Percentiles rank a stretch among this genome's conserved stretches.
phyloP scores from a whole-genome alignment of 1,140 invertebrate species.

The Stegodyphus mimosarum region DNA sequence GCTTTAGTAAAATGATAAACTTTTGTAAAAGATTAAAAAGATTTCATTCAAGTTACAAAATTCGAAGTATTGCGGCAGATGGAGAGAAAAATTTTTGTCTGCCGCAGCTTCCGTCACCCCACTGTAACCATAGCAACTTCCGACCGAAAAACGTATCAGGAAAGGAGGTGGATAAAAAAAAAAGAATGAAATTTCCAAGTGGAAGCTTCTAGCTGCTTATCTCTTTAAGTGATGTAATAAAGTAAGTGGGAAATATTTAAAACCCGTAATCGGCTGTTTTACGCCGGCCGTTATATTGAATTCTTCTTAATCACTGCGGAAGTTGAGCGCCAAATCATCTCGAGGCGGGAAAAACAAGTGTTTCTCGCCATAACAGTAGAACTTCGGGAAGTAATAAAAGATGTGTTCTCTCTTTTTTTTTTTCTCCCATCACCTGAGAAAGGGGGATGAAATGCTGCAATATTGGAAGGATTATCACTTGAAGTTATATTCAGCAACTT shows the following conservation, averaged over 20 bases:
- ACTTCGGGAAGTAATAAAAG: background rate
- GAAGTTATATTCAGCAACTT: background rate
- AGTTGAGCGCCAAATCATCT: constrained; percentile 41
- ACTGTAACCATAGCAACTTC: constrained; percentile 20
- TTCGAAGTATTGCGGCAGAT: background rate
- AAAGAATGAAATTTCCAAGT: background rate
- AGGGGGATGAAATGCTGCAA: no score
- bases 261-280: constrained; percentile 43
- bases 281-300: constrained; percentile 45
- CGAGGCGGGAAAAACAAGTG: constrained; percentile 33
- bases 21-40: background rate
- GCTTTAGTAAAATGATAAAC: no score
- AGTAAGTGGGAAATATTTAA: constrained; percentile 51
- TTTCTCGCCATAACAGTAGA: constrained; percentile 12
- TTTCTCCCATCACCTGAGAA: no score
- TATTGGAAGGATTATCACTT: background rate
- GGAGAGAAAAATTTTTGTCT: background rate
- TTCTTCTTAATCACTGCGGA: constrained; percentile 40
- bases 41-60: background rate
- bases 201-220: constrained; percentile 16
- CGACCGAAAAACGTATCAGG: background rate
- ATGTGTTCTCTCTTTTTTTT: background rate
- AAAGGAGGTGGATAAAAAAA: background rate
- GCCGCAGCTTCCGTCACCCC: background rate
- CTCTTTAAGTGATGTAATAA: constrained; percentile 52